These are phyloP conservation scores for Watsonalla cultraria DNA, from an alignment of 2,888 invertebrate species.

Conservation along the genomic window DNA sequence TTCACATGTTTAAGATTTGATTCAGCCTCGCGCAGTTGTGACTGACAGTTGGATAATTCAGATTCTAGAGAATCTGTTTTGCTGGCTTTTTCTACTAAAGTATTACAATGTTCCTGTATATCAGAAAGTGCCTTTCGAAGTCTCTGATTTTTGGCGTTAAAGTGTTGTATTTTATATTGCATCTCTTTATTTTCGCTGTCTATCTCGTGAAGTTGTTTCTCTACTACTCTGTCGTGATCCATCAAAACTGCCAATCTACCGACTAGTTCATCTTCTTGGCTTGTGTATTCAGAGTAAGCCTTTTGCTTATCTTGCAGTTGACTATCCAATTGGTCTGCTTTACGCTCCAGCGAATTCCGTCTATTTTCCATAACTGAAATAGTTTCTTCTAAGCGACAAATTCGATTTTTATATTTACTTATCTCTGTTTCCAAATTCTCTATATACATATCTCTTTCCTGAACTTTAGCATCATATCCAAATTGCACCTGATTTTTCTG, in stretches of 20 bases:
- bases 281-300: slow-evolving; percentile 77
- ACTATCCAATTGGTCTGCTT: slow-evolving; percentile 79
- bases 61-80: slow-evolving; percentile 48
- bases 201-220: slow-evolving; percentile 80
- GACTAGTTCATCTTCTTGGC: slow-evolving; percentile 81
- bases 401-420: slow-evolving; percentile 80
- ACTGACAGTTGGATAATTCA: slow-evolving; percentile 46
- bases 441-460: slow-evolving; percentile 85
- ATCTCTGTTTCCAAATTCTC: slow-evolving; percentile 85
- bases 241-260: slow-evolving; percentile 80
- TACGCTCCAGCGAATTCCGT: slow-evolving; percentile 78
- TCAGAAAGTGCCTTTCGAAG: slow-evolving; percentile 63
- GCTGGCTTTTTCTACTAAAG: slow-evolving; percentile 51
- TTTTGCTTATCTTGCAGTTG: slow-evolving; percentile 80
- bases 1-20: slow-evolving; percentile 51
- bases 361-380: slow-evolving; percentile 80
- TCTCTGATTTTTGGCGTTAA: slow-evolving; percentile 73
- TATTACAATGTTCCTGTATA: slow-evolving; percentile 57
- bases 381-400: slow-evolving; percentile 82
- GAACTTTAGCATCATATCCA: slow-evolving; percentile 83
- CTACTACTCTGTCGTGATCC: slow-evolving; percentile 81
- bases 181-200: slow-evolving; percentile 77
- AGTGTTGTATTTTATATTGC: slow-evolving; percentile 71
- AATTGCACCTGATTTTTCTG: slow-evolving; percentile 57
- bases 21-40: slow-evolving; percentile 66